Evolutionary conservation across 2,888 invertebrate genomes (phyloP).

Genomic region (Proisotoma minuta): DNA sequence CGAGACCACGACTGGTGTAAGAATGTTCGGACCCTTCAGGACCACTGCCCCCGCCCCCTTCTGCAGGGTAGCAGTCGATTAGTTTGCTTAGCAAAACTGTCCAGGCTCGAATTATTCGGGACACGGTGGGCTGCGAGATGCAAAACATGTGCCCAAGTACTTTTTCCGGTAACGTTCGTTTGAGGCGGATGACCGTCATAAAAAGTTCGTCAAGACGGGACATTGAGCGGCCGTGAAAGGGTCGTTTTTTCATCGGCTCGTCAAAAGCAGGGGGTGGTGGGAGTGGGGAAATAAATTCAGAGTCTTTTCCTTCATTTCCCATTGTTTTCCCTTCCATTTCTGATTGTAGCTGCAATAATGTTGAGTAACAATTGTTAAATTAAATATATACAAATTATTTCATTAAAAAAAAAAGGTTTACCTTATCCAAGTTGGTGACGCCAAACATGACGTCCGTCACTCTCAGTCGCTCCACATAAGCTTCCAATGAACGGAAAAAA

Average conservation of each 20-base stretch:
- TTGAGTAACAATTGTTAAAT: neutral
- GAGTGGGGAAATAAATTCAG: conserved; percentile 6
- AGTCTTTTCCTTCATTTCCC: neutral
- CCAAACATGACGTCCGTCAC: conserved; percentile 44
- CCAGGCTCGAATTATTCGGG: conserved; percentile 46
- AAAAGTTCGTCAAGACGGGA: conserved; percentile 46
- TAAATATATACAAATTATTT: neutral
- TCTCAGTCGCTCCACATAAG: conserved; percentile 39
- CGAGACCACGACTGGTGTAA: conserved; percentile 37
- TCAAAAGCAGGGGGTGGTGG: conserved; percentile 12
- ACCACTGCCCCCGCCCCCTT: conserved; percentile 11
- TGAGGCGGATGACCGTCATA: conserved; percentile 45
- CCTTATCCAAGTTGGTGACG: conserved; percentile 32
- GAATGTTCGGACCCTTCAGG: conserved; percentile 27
- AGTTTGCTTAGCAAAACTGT: conserved; percentile 44
- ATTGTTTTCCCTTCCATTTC: neutral
- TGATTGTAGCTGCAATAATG: neutral
- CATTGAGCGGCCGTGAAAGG: conserved; percentile 40
- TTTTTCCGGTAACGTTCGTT: conserved; percentile 45
- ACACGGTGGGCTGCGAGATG: conserved; percentile 46
- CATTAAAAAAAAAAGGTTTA: no score
- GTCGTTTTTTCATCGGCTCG: conserved; percentile 35
- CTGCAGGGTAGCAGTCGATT: conserved; percentile 38
- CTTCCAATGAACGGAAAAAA: conserved; percentile 43
- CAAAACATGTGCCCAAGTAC: conserved; percentile 47